These are phyloP conservation scores for Syngnathus scovelli DNA, from an alignment of 2,113 vertebrate genomes.

Conservation along the genomic window DNA sequence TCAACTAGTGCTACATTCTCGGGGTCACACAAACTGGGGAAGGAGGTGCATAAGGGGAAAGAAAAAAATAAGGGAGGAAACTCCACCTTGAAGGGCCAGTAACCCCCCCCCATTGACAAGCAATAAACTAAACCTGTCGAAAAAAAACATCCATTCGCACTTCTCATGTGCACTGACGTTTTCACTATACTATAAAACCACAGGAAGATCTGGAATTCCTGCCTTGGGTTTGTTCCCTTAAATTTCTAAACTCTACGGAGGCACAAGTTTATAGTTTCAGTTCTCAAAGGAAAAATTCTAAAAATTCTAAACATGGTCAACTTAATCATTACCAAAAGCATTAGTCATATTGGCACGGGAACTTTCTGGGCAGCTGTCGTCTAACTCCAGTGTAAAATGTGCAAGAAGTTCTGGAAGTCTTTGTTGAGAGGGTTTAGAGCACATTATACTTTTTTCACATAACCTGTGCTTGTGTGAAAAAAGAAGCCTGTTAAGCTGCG, in stretches of 20 bases:
- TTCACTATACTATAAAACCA: conserved; percentile 27
- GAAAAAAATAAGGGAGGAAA: conserved; percentile 17
- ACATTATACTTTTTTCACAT: conserved; percentile 69
- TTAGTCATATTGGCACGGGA: neutral
- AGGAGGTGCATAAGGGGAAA: conserved; percentile 29
- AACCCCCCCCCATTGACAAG: conserved; percentile 53
- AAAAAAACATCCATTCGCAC: conserved; percentile 35
- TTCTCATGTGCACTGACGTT: conserved; percentile 16
- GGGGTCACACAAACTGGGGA: conserved; percentile 62
- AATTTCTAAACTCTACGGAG: conserved; percentile 41
- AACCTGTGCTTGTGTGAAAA: conserved; percentile 53
- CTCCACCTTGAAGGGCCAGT: conserved; percentile 5
- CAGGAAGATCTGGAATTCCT: conserved; percentile 40
- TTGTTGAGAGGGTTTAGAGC: conserved; percentile 33
- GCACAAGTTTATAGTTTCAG: conserved; percentile 19
- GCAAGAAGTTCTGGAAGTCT: conserved; percentile 17
- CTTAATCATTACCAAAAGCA: conserved; percentile 1
- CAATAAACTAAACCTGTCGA: conserved; percentile 49
- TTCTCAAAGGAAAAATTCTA: conserved; percentile 9
- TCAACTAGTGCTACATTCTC: conserved; percentile 59
- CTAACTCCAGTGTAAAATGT: conserved; percentile 1
- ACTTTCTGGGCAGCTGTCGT: conserved; percentile 16
- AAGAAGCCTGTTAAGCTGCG: conserved; percentile 75
- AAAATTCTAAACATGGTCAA: conserved; percentile 1
- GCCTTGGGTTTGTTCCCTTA: conserved; percentile 50